Evolutionary conservation across 2,797 vertebrate species (phyloP).

Genomic region (Hybognathus amarus): DNA sequence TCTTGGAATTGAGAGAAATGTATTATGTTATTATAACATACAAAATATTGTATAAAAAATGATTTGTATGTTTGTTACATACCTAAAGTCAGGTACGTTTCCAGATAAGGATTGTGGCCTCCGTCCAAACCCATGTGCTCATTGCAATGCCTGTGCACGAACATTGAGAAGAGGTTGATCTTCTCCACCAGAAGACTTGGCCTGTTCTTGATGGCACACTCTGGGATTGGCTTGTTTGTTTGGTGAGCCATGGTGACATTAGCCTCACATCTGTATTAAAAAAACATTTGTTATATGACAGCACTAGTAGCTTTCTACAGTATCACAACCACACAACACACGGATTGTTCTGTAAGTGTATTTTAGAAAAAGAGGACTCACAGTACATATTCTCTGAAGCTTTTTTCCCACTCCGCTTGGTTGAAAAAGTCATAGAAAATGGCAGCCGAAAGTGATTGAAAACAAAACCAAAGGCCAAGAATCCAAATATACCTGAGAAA

Average conservation of each 20-base stretch:
- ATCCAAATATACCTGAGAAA: conserved; percentile 91
- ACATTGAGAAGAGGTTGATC: conserved; percentile 99
- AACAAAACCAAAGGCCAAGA: conserved; percentile 95
- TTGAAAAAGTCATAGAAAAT: conserved; percentile 99
- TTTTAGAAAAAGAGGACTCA: conserved; percentile 74
- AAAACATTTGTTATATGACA: not conserved
- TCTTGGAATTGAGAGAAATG: conserved; percentile 72
- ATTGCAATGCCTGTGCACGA: conserved; percentile 96
- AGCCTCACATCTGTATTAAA: conserved; percentile 87
- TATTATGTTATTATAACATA: too few species aligned
- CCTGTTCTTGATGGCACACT: conserved; percentile 97
- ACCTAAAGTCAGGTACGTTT: conserved; percentile 98
- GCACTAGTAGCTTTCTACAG: not conserved
- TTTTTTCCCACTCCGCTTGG: conserved; percentile 97
- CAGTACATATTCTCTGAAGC: conserved; percentile 97
- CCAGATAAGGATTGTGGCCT: conserved; percentile 98
- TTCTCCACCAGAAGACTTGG: conserved; percentile 97
- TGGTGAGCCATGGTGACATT: conserved; percentile 96
- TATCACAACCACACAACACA: not conserved
- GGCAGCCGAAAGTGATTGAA: conserved; percentile 97
- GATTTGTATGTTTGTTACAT: not conserved
- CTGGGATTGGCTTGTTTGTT: conserved; percentile 93
- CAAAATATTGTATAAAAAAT: not conserved
- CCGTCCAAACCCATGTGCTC: conserved; percentile 99
- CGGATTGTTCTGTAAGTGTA: not conserved